These are phyloP conservation scores for Piezodorus guildinii DNA, from an alignment of 1,140 invertebrate species.

Conservation along the genomic window DNA sequence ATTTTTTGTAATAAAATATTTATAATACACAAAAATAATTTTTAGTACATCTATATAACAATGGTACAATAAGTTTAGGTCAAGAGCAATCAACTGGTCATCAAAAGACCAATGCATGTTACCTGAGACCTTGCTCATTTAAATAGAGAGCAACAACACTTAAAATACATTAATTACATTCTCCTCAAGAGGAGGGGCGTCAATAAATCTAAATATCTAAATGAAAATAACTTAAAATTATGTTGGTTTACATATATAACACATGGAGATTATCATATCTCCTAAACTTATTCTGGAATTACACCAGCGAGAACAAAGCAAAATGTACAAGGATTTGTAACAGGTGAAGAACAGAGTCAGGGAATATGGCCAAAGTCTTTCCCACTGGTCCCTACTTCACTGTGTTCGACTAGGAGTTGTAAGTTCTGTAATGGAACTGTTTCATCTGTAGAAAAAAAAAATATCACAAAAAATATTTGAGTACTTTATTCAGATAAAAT, in stretches of 20 bases:
- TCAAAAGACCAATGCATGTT: not conserved
- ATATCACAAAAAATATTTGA: not conserved
- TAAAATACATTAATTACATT: not conserved
- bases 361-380: not conserved
- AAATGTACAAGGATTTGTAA: not conserved
- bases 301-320: not conserved
- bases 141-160: not conserved
- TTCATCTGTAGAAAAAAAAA: not conserved
- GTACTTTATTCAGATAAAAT: not conserved
- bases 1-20: not conserved
- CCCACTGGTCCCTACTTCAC: not conserved
- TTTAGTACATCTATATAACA: not conserved
- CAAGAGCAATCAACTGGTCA: not conserved
- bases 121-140: not conserved
- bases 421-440: not conserved
- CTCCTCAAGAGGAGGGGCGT: not conserved
- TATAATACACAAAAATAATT: conserved; percentile 4
- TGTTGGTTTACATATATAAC: not conserved
- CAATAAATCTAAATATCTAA: no score
- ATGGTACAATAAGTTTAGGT: not conserved
- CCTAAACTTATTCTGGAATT: not conserved
- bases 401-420: not conserved
- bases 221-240: not conserved
- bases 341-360: not conserved
- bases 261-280: not conserved